Conservation (phyloP, 2,797 vertebrate species). For the Trachurus trachurus region DNA sequence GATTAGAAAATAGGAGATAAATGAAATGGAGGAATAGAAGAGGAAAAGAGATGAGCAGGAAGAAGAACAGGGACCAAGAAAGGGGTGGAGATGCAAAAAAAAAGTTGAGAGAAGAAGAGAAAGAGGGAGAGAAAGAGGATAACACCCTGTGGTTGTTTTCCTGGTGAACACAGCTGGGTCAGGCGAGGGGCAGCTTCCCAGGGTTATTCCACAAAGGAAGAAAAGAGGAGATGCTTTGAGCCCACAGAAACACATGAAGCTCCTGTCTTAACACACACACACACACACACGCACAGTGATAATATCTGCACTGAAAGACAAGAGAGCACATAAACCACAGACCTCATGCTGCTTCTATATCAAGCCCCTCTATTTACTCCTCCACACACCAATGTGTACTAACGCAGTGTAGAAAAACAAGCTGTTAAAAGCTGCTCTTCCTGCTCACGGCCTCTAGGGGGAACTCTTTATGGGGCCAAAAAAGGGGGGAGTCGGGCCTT, state of each 20-base stretch:
- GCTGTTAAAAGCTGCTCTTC: conserved; percentile 2
- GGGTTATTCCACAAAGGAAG: conserved; percentile 49
- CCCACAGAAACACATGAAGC: conserved; percentile 51
- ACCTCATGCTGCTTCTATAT: conserved; percentile 54
- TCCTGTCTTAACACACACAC: conserved; percentile 24
- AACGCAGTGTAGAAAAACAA: neutral
- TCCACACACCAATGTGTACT: conserved; percentile 25
- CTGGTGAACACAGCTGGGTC: conserved; percentile 65
- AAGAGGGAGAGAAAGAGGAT: conserved; percentile 36
- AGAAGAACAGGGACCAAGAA: neutral
- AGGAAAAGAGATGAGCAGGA: neutral
- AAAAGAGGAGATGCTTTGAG: conserved; percentile 50
- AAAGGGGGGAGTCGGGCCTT: neutral
- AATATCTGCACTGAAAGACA: conserved; percentile 28
- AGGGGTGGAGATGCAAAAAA: neutral
- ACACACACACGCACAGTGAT: conserved; percentile 1
- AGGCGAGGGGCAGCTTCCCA: conserved; percentile 67
- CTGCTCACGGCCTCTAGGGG: conserved; percentile 50
- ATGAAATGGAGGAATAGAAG: neutral
- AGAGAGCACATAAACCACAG: conserved; percentile 34
- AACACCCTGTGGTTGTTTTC: conserved; percentile 65
- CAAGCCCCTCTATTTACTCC: conserved; percentile 49
- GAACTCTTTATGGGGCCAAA: conserved; percentile 44
- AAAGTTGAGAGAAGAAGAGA: conserved; percentile 22
- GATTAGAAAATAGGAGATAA: neutral